Base-by-base conservation (phyloP, 2,888 invertebrate species). In the Galerucella nymphaeae region DNA sequence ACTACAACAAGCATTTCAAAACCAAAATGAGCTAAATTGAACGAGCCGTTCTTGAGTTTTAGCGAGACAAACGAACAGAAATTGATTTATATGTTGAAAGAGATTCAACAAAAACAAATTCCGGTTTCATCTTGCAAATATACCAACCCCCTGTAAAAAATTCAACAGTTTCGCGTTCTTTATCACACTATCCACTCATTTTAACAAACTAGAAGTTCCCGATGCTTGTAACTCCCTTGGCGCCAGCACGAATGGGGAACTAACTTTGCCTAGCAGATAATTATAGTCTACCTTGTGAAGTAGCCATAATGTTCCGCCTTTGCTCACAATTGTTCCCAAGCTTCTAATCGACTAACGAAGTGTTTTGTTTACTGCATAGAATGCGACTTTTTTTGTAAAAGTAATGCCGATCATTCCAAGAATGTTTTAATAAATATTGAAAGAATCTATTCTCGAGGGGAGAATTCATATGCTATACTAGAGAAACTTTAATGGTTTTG, bases 321-420 rank as follows among this genome's bases (percentile, higher is more conserved):
- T 70, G 55, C 61, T 53, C 55, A 18, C 38, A 61, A 73, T 72
- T 62, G 72, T 53, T 75, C 75, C 73, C 72, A n/a, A 55, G 75
- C 66, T 71, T 64, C 73, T 67, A 70, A 75, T 75, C 67, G 61
- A 48, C 65, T 71, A 71, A 67, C 70, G 64, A 70, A 68, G 75
- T 73, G 75, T 71, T 73, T 73, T 67, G 66, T 71, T 66, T 71
- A 73, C 64, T 68, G 72, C 67, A 20, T 42, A 58, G 67, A 64
- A 74, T 74, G 68, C 65, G 55, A 68, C 42, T 48, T 63, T 72
- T 74, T 71, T 71, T 16, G 42, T 50, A 59, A 66, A 61, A 70
- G 65, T 66, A 61, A 63, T 62, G 61, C 70, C 73, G 70, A 55
- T 63, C 55, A 70, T 70, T 70, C 38, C 2, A 64, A 69, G 57